phyloP scores from a whole-genome alignment of 2,888 invertebrate genomes.

The Drosophila histrio region DNA sequence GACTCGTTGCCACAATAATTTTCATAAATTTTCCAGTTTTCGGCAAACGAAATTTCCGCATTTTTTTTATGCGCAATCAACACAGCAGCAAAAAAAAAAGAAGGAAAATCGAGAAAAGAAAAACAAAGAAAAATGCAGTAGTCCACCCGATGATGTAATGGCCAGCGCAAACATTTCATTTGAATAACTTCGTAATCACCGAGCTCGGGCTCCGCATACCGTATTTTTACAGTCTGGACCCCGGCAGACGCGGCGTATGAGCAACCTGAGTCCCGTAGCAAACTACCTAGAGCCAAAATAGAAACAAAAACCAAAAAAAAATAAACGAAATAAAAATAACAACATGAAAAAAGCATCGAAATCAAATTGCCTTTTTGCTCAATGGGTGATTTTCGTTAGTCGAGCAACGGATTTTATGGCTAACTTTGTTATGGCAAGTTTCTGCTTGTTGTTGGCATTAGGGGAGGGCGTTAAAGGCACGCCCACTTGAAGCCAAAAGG shows the following conservation, averaged over 20 bases:
- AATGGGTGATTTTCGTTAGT: conserved; percentile 65
- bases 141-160: conserved; percentile 62
- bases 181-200: conserved; percentile 74
- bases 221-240: conserved; percentile 8
- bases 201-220: conserved; percentile 41
- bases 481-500: conserved; percentile 25
- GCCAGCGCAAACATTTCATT: conserved; percentile 69
- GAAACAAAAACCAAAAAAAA: conserved; percentile 1
- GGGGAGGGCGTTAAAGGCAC: conserved; percentile 40
- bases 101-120: conserved; percentile 7
- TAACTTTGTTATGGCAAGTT: conserved; percentile 57
- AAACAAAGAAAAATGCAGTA: conserved; percentile 40
- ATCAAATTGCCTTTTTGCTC: conserved; percentile 70
- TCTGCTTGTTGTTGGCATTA: conserved; percentile 16
- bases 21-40: conserved; percentile 70
- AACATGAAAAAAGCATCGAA: conserved; percentile 43
- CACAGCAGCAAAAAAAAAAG: conserved; percentile 3
- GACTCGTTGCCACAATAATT: conserved; percentile 58
- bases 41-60: conserved; percentile 63
- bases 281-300: conserved; percentile 21
- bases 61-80: conserved; percentile 43
- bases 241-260: conserved; percentile 59
- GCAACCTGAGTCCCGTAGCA: conserved; percentile 48
- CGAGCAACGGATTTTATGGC: conserved; percentile 64
- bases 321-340: background rate